These are phyloP conservation scores for Heliconius nattereri DNA, from an alignment of 1,140 invertebrate genomes.

Conservation along the genomic window DNA sequence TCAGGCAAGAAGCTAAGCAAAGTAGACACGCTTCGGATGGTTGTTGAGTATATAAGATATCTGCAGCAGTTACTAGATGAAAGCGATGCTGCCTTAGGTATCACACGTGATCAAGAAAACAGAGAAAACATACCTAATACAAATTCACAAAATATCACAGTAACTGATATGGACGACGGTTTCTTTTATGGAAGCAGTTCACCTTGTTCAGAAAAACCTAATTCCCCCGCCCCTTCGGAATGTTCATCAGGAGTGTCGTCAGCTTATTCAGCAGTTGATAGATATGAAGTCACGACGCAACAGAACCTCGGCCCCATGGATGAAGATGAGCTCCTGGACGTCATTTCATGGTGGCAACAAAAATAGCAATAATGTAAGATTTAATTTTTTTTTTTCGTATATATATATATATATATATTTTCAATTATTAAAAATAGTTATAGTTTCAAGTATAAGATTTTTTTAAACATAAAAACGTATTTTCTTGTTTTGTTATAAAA, in stretches of 20 bases:
- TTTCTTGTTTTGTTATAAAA: slow-evolving; percentile 26
- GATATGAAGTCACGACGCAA: slow-evolving; percentile 76
- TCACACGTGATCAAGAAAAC: slow-evolving; percentile 71
- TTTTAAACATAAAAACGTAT: background rate
- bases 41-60: slow-evolving; percentile 96
- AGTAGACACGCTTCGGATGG: slow-evolving; percentile 96
- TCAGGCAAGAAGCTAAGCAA: slow-evolving; percentile 95
- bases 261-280: slow-evolving; percentile 73
- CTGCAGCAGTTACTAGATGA: slow-evolving; percentile 92
- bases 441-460: background rate
- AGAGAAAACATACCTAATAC: slow-evolving; percentile 73
- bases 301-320: slow-evolving; percentile 85
- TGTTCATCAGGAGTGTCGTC: slow-evolving; percentile 84
- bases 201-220: slow-evolving; percentile 84
- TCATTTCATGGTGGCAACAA: slow-evolving; percentile 91
- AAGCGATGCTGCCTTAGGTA: slow-evolving; percentile 76
- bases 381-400: background rate
- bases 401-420: too few species aligned
- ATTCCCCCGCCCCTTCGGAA: slow-evolving; percentile 88
- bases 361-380: slow-evolving; percentile 77
- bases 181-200: slow-evolving; percentile 76
- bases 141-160: slow-evolving; percentile 58
- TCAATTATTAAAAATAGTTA: background rate
- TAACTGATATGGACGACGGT: slow-evolving; percentile 75
- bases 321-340: slow-evolving; percentile 92